Evolutionary conservation across 2,888 invertebrate genomes (phyloP), one percentile per base, ranked within the genome.

Genomic region (Troides aeacus): DNA sequence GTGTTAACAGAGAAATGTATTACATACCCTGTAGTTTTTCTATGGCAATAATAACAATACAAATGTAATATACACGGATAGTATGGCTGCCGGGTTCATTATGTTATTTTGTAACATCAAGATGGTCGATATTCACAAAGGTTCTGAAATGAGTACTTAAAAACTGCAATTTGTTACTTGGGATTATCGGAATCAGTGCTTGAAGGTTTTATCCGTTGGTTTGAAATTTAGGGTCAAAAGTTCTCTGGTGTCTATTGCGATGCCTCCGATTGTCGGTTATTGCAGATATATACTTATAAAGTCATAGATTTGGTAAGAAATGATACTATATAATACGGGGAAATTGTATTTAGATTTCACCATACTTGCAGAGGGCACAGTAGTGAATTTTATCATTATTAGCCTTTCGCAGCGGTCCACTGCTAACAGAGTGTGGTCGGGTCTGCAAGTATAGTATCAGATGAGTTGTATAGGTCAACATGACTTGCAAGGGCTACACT

Each of bases 211-310:
- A 23, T 15, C 4, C 4, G 21, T 23, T 58, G 23, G 23, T 58
- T 23, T 58, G 57, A 58, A 58, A 58, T 58, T 58, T 58, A 58
- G 57, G 57, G 57, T 58, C 57, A 58, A 58, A 56, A 58, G 23
- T 8, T 23, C 57, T 10, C n/a, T 12, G n/a, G 21, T 58, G 23
- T 12, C 7, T 23, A 21, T 21, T 58, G n/a, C 57, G 57, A 21
- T 58, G 57, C 21, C 23, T 58, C 8, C 57, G 57, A 58, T 58
- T 58, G 12, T 58, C 18, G 7, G n/a, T 23, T n/a, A 58, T 58
- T 23, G 23, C n/a, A 23, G 12, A 15, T 21, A 10, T n/a, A 23
- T 12, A 58, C 23, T 21, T 58, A 58, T 21, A 23, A 58, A 12
- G 24, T 58, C 57, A 58, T 58, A 23, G 23, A 58, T 58, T 58